Percentiles rank a stretch among this genome's conserved stretches.
phyloP scores from a whole-genome alignment of 2,113 vertebrate species.

The Festucalex cinctus region DNA sequence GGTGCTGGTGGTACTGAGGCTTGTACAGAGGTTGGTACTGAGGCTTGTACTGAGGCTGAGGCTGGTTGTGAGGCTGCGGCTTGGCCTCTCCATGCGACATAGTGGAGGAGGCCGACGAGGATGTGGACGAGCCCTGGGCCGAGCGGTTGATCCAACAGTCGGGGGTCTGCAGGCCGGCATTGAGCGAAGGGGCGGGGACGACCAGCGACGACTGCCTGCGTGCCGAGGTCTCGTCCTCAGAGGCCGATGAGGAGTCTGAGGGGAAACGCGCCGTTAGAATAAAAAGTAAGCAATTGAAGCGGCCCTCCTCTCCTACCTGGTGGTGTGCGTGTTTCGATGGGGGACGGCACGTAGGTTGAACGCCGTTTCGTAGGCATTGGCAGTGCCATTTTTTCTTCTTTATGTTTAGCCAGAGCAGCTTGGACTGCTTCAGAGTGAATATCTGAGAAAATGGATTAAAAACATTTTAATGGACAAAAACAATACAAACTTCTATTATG shows the following conservation, averaged over 20 bases:
- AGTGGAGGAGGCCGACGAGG: slow-evolving; percentile 96
- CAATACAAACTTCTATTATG: background rate
- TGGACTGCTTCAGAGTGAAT: slow-evolving; percentile 94
- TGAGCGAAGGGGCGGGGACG: slow-evolving; percentile 65
- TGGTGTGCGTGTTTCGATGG: slow-evolving; percentile 87
- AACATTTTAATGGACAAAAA: background rate
- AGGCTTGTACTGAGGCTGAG: slow-evolving; percentile 57
- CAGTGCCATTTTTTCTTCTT: slow-evolving; percentile 96
- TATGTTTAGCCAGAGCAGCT: slow-evolving; percentile 93
- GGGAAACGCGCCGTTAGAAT: slow-evolving; percentile 2
- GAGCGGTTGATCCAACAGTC: slow-evolving; percentile 95
- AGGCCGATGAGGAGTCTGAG: slow-evolving; percentile 96
- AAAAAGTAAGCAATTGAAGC: background rate
- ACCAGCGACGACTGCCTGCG: slow-evolving; percentile 83
- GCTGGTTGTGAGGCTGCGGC: slow-evolving; percentile 62
- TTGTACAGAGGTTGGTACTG: slow-evolving; percentile 55
- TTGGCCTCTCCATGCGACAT: slow-evolving; percentile 94
- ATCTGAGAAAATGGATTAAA: slow-evolving; percentile 57
- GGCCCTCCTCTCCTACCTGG: slow-evolving; percentile 76
- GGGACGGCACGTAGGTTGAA: slow-evolving; percentile 91
- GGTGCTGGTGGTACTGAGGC: slow-evolving; percentile 65
- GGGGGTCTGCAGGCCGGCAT: slow-evolving; percentile 87
- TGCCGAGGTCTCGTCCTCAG: slow-evolving; percentile 88
- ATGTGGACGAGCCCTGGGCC: slow-evolving; percentile 96
- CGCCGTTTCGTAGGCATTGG: slow-evolving; percentile 96